Percentiles rank a stretch among this genome's conserved stretches.
Evolutionary conservation across 1,140 invertebrate genomes (phyloP).

Genomic region (Sitophilus oryzae): DNA sequence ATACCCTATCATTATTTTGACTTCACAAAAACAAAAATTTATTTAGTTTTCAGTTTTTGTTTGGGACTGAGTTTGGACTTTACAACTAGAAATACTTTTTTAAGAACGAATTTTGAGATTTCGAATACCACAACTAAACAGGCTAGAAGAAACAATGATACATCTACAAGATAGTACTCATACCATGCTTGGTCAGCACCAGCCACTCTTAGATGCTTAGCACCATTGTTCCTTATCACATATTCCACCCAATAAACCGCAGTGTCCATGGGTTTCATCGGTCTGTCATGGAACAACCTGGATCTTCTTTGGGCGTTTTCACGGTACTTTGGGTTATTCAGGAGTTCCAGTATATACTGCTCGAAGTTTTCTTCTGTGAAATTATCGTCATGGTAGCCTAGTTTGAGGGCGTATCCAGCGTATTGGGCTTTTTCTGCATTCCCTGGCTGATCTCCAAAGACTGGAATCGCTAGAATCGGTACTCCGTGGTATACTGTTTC

Average conservation of each 20-base stretch:
- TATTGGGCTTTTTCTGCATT: constrained; percentile 26
- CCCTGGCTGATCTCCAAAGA: constrained; percentile 31
- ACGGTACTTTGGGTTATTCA: constrained; percentile 2
- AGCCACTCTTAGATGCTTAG: constrained; percentile 53
- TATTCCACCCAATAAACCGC: constrained; percentile 64
- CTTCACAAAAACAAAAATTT: background rate
- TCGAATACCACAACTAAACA: background rate
- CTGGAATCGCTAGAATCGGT: constrained; percentile 45
- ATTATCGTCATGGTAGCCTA: background rate
- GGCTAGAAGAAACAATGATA: background rate
- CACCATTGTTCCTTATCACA: constrained; percentile 58
- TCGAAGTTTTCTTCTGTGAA: background rate
- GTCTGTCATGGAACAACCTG: constrained; percentile 11
- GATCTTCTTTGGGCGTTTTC: constrained; percentile 14
- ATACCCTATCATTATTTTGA: too few relatives aligned
- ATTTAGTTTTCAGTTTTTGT: background rate
- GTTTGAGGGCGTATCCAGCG: constrained; percentile 38
- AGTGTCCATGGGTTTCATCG: constrained; percentile 40
- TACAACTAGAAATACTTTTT: background rate
- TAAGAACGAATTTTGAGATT: background rate
- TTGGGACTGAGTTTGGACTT: background rate
- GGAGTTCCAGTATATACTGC: background rate
- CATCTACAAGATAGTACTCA: constrained; percentile 30
- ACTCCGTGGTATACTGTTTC: constrained; percentile 48
- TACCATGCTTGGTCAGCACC: constrained; percentile 52